Base-by-base conservation (phyloP, 1,140 invertebrate species). In the Samia ricini region DNA sequence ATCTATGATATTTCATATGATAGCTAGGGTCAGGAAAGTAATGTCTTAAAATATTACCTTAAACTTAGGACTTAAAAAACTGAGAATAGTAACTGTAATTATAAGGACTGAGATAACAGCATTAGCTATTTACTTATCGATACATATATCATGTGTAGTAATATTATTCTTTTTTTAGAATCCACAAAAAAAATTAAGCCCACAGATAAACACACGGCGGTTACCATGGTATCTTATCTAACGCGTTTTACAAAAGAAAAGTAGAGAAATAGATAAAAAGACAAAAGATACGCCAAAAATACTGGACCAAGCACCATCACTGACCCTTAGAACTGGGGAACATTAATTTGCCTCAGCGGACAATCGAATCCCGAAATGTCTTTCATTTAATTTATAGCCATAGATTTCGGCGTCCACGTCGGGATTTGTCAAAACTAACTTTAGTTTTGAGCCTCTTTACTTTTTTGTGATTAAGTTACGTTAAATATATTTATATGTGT, bases 361-460 rank as follows among this genome's bases (percentile, higher is more conserved):
- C 33, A 42, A 42, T 42, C 33, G 33, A 42, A 42, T 42, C 33
- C 33, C 33, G 33, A 15, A 42, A 10, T 42, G 33, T 42, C 33
- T 42, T 42, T 42, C 33, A 42, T 42, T 42, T 42, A 42, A 42
- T 42, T 42, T 42, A 42, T 42, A 42, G 33, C 33, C 12, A 42
- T 42, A 42, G 33, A 42, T 42, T 42, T 42, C 33, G 33, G 33
- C n/a, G n/a, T 42, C 33, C 8, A 42, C 33, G 26, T 8, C 10
- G 33, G 15, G 33, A 42, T 42, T 42, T 42, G 33, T 42, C 33
- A 42, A 42, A 42, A 42, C 33, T 42, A 42, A 15, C 12, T 42
- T 42, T 42, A 42, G 33, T 42, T 42, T 42, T 12, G n/a, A 42
- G 12, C 10, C 33, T 42, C 33, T 15, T 15, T 15, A n/a, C n/a